Base-by-base conservation (phyloP, 2,113 vertebrate species). In the Alligator mississippiensis region DNA sequence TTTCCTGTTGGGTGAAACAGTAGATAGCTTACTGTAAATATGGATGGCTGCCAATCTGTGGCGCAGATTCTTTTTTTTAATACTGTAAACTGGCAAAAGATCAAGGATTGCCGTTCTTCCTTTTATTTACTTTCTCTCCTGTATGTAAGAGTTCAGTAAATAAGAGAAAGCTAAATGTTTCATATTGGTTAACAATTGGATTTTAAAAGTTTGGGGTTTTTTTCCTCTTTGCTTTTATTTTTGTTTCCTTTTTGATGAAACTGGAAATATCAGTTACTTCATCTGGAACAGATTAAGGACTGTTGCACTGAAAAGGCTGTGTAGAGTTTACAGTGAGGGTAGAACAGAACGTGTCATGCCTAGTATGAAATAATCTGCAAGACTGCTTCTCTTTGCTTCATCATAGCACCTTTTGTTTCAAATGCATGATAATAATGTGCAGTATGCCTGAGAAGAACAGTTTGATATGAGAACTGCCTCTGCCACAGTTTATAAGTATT, bases 71-170 rank as follows among this genome's bases (percentile, higher is more conserved):
- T 98, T 98, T 98, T 47, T 98, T 98, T 98, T 97, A 98, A 98
- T 98, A 98, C 98, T 98, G 98, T 98, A 99, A 98, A 97, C 98
- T 98, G 98, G 98, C 98, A 98, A 90, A 58, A 89, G 94, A 95
- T 98, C 98, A 98, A 98, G 97, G 98, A 98, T 98, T 97, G 97
- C 98, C 76, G 97, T 98, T 97, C 97, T 98, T 98, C 97, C 98
- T 98, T 96, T 97, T 98, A 97, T 98, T 98, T 98, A 96, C 94
- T 98, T 98, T 98, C 98, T 97, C 97, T 97, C 98, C 97, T 97
- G 95, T 97, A 96, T 97, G 94, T 87, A 97, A 96, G 96, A 97
- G 95, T 96, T 98, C 95, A 80, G 94, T 96, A 95, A 85, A 96
- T 91, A 58, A 88, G 94, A 97, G 93, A 96, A 80, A 96, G 95